phyloP scores from a whole-genome alignment of 2,113 vertebrate genomes.

The Monopterus albus region DNA sequence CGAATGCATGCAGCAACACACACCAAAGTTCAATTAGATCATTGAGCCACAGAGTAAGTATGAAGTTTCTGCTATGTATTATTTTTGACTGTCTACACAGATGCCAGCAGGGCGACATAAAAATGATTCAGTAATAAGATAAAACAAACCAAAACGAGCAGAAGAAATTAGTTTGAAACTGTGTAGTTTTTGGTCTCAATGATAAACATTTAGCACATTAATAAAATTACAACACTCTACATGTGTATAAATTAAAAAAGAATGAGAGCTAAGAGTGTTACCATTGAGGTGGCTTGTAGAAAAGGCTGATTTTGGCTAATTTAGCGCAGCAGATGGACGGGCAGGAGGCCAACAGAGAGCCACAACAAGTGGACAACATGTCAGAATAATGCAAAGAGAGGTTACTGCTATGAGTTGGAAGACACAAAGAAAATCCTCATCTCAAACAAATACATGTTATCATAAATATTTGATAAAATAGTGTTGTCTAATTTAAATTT shows the following conservation, averaged over 20 bases:
- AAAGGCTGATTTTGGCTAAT: slow-evolving; percentile 1
- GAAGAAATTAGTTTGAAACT: neutral
- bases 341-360: neutral
- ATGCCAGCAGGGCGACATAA: neutral
- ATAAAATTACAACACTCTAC: neutral
- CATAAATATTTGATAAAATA: too few species aligned
- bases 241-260: neutral
- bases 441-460: neutral
- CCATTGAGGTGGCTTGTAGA: too few species aligned
- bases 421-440: too few species aligned
- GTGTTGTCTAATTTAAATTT: too few species aligned
- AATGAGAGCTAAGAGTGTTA: neutral
- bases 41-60: neutral
- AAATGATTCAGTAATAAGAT: neutral
- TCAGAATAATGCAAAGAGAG: neutral
- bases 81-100: too few species aligned
- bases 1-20: neutral
- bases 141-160: neutral
- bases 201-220: too few species aligned
- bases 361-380: neutral
- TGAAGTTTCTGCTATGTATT: neutral
- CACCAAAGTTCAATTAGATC: too few species aligned
- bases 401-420: neutral
- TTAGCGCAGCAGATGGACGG: slow-evolving; percentile 4
- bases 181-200: neutral